phyloP scores from a whole-genome alignment of 2,113 vertebrate species.

The Cettia cetti region DNA sequence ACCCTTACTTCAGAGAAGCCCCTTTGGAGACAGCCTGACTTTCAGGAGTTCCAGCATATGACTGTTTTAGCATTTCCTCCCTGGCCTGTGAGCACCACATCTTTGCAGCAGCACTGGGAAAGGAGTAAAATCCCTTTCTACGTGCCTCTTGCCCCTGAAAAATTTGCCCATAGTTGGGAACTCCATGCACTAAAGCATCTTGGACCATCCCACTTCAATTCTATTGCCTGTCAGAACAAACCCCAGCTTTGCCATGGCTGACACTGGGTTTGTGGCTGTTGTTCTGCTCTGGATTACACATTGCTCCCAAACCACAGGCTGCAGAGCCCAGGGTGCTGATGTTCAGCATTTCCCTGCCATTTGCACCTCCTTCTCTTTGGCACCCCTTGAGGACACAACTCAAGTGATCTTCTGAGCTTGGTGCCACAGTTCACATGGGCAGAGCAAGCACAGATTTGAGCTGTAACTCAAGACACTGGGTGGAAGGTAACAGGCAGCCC shows the following conservation, averaged over 20 bases:
- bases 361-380: background rate
- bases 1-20: background rate
- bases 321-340: background rate
- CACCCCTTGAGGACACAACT: background rate
- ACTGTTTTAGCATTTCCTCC: background rate
- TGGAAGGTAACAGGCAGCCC: background rate
- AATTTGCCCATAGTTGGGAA: background rate
- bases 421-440: background rate
- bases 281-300: background rate
- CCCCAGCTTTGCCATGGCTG: background rate
- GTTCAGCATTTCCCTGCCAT: background rate
- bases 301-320: background rate
- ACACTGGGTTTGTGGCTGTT: background rate
- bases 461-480: background rate
- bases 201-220: background rate
- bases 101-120: background rate
- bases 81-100: background rate
- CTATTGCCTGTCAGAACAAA: background rate
- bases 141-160: background rate
- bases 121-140: background rate
- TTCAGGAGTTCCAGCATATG: background rate
- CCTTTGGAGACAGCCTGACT: background rate
- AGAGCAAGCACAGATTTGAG: background rate
- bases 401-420: background rate
- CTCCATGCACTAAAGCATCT: accelerated